phyloP scores from a whole-genome alignment of 1,140 invertebrate species.

The Aphidius ervi region DNA sequence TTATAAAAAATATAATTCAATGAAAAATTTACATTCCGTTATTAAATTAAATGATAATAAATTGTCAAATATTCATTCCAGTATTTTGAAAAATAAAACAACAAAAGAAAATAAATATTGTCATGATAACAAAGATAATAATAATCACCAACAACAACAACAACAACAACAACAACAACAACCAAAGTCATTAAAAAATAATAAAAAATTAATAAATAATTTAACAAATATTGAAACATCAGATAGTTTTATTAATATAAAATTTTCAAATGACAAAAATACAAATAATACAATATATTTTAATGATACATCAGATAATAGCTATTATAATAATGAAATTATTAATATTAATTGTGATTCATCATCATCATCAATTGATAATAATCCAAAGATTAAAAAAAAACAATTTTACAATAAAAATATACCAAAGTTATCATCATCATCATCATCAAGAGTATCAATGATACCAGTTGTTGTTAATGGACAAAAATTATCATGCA shows the following conservation, averaged over 20 bases:
- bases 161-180: constrained; percentile 19
- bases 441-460: constrained; percentile 12
- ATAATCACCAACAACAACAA: constrained; percentile 19
- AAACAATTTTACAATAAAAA: constrained; percentile 8
- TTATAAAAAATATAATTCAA: constrained; percentile 30
- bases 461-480: constrained; percentile 25
- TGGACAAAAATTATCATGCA: constrained; percentile 10
- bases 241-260: constrained; percentile 46
- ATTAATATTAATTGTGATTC: no score
- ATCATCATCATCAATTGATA: no score
- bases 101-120: constrained; percentile 15
- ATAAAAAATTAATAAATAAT: constrained; percentile 6
- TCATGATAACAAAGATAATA: neutral
- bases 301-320: no score
- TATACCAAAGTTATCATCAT: neutral
- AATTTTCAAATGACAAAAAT: constrained; percentile 32
- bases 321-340: no score
- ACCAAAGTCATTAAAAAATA: constrained; percentile 15
- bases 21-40: constrained; percentile 22
- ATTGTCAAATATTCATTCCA: constrained; percentile 26
- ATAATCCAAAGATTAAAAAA: constrained; percentile 6
- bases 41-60: constrained; percentile 32
- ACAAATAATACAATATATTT: no score
- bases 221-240: constrained; percentile 40
- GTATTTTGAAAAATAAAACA: constrained; percentile 20